Percentiles rank a stretch among this genome's conserved stretches.
phyloP scores from a whole-genome alignment of 2,888 invertebrate genomes.

The Ochlodes sylvanus region DNA sequence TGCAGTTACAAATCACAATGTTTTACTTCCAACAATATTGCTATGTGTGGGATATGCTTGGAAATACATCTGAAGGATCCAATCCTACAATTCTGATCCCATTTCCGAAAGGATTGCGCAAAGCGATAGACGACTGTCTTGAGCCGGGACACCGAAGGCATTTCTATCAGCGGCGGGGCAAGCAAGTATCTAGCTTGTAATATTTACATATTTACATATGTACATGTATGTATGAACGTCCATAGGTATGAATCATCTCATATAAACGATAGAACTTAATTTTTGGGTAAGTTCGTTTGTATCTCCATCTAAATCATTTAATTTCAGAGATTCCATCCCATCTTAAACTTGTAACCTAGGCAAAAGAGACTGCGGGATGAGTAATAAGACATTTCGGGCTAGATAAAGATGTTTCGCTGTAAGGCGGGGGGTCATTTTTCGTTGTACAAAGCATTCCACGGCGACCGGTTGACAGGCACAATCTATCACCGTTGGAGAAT shows the following conservation, averaged over 20 bases:
- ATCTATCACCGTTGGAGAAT: conserved; percentile 58
- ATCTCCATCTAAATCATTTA: neutral
- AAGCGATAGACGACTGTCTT: neutral
- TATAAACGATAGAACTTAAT: neutral
- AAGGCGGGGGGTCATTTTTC: conserved; percentile 64
- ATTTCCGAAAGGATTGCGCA: neutral
- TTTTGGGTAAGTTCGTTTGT: neutral
- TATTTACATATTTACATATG: no score
- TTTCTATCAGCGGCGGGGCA: no score
- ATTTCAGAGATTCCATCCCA: neutral
- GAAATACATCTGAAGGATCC: neutral
- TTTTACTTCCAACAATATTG: neutral
- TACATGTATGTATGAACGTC: no score
- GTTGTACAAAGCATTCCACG: conserved; percentile 51
- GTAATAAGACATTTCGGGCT: conserved; percentile 58
- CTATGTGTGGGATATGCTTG: neutral
- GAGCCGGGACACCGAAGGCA: neutral
- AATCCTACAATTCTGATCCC: conserved; percentile 1
- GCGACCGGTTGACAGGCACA: conserved; percentile 59
- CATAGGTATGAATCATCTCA: no score
- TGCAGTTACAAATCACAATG: no score
- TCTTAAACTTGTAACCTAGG: conserved; percentile 16
- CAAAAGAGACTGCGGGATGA: conserved; percentile 47
- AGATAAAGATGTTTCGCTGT: conserved; percentile 61
- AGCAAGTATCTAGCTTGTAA: no score